A percentile compares a stretch with the other conserved stretches of the same genome.
phyloP scores from a whole-genome alignment of 2,888 invertebrate genomes.

The Himalopsyche tibetana region DNA sequence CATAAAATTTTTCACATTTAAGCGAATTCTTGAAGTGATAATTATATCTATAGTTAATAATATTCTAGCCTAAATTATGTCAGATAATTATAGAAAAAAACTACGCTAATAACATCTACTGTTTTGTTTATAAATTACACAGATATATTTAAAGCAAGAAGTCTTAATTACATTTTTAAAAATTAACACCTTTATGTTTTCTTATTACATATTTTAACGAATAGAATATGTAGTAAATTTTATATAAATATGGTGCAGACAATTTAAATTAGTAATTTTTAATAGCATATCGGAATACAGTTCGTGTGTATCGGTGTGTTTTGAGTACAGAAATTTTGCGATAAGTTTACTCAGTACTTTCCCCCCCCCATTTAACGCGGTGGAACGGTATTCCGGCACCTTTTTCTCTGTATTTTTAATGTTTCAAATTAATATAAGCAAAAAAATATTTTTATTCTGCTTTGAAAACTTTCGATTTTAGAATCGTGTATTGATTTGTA shows the following conservation, averaged over 20 bases:
- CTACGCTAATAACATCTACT: neutral
- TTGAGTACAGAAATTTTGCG: too few relatives aligned
- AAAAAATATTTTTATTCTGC: too few relatives aligned
- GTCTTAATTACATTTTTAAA: slow-evolving; percentile 37
- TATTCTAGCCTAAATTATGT: slow-evolving; percentile 28
- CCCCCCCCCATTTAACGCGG: too few relatives aligned
- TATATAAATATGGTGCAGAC: slow-evolving; percentile 27
- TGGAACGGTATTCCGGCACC: too few relatives aligned
- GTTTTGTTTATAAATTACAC: slow-evolving; percentile 11
- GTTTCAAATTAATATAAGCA: too few relatives aligned
- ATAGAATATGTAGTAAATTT: neutral
- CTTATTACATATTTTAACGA: slow-evolving; percentile 3
- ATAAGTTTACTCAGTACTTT: too few relatives aligned
- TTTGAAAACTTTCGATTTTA: too few relatives aligned
- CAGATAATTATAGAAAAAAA: slow-evolving; percentile 14
- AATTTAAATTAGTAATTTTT: neutral
- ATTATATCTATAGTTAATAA: neutral
- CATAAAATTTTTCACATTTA: neutral
- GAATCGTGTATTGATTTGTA: too few relatives aligned
- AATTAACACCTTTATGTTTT: slow-evolving; percentile 1
- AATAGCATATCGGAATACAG: too few relatives aligned
- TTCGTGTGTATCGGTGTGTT: too few relatives aligned
- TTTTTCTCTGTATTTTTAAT: too few relatives aligned
- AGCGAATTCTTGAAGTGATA: slow-evolving; percentile 7
- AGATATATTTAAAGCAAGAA: slow-evolving; percentile 40